Evolutionary conservation across 1,140 invertebrate genomes (phyloP).

Genomic region (Drosophila arizonae): DNA sequence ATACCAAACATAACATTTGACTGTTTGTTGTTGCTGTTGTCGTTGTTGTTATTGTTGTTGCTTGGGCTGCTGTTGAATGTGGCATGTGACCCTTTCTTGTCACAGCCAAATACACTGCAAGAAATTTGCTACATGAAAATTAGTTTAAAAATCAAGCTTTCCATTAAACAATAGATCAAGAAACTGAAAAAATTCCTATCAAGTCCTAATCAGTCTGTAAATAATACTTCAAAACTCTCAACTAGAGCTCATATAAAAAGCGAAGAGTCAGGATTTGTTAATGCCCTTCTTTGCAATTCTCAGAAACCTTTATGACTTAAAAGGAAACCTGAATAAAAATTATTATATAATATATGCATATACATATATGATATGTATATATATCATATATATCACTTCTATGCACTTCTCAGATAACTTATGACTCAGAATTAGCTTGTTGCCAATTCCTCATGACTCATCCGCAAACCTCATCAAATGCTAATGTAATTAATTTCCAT

Average conservation of each 20-base stretch:
- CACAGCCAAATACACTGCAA: constrained; percentile 49
- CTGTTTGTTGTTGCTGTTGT: constrained; percentile 37
- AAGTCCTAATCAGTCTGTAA: too few species aligned
- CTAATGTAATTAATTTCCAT: not conserved
- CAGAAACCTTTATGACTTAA: not conserved
- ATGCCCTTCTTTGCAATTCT: not conserved
- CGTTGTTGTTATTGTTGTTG: constrained; percentile 15
- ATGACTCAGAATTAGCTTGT: not conserved
- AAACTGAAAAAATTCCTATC: too few species aligned
- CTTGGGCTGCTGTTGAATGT: constrained; percentile 43
- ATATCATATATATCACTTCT: not conserved
- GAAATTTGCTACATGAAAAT: constrained; percentile 22
- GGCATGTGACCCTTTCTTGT: constrained; percentile 63
- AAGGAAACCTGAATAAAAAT: not conserved
- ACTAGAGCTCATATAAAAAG: too few species aligned
- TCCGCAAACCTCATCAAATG: not conserved
- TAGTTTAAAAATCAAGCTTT: too few species aligned
- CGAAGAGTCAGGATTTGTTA: too few species aligned
- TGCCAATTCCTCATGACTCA: too few species aligned
- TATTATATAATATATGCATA: too few species aligned
- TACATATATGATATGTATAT: too few species aligned
- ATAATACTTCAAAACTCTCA: too few species aligned
- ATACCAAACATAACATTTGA: constrained; percentile 76
- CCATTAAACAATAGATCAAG: too few species aligned
- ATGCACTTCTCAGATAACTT: not conserved